Conservation (phyloP, 2,113 vertebrate species). For the Tonatia bakeri region DNA sequence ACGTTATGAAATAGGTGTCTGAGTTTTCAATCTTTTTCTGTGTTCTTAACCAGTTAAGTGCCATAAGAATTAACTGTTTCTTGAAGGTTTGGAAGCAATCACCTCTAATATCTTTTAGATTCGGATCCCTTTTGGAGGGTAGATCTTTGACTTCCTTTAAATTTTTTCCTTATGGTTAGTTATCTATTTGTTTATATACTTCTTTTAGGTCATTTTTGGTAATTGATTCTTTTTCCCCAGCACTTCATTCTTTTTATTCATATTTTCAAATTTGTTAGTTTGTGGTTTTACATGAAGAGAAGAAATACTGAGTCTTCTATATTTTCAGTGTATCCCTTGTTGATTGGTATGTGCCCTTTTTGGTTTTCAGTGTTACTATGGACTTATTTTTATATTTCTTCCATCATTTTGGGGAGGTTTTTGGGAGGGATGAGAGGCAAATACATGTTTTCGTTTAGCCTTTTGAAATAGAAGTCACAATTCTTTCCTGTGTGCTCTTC, state of each 20-base stretch:
- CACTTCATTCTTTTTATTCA: background rate
- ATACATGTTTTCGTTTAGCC: background rate
- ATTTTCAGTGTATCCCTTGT: background rate
- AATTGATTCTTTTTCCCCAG: background rate
- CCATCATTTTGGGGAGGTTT: background rate
- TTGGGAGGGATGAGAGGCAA: background rate
- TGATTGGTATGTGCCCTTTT: background rate
- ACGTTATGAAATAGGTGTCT: background rate
- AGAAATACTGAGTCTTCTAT: background rate
- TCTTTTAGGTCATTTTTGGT: conserved; percentile 37
- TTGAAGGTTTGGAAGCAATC: conserved; percentile 26
- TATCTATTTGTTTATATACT: background rate
- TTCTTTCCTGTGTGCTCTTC: conserved; percentile 30
- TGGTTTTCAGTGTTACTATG: background rate
- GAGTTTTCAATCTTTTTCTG: conserved; percentile 1
- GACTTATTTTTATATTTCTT: background rate
- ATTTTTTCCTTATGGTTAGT: background rate
- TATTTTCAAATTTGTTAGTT: conserved; percentile 29
- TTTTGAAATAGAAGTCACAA: background rate
- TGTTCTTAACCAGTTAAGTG: conserved; percentile 15
- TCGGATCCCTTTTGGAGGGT: background rate
- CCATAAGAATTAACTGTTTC: background rate
- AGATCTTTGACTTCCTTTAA: background rate
- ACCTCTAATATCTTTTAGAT: background rate
- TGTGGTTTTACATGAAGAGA: conserved; percentile 6